Percentiles rank a stretch among this genome's conserved stretches.
Evolutionary conservation across 2,797 vertebrate genomes (phyloP).

Genomic region (Protosalanx chinensis): DNA sequence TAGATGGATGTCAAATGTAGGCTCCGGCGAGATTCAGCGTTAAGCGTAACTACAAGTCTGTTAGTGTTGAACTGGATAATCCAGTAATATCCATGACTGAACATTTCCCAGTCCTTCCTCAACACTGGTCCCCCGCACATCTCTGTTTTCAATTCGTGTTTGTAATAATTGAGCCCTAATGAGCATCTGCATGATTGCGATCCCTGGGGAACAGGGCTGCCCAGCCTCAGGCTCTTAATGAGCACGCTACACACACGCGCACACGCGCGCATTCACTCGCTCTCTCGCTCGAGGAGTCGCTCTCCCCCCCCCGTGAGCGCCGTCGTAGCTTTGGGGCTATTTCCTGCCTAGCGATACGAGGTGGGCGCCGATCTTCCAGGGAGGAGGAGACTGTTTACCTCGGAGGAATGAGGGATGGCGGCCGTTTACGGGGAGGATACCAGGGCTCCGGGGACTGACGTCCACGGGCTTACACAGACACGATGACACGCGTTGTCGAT

Average conservation of each 20-base stretch:
- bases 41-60: not conserved
- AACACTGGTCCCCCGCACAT: constrained; percentile 12
- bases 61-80: not conserved
- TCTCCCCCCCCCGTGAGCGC: no score
- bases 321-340: no score
- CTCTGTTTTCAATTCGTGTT: constrained; percentile 21
- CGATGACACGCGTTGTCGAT: not conserved
- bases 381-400: no score
- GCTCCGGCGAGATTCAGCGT: not conserved
- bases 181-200: constrained; percentile 38
- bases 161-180: constrained; percentile 52
- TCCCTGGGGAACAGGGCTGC: constrained; percentile 38
- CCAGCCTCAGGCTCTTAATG: constrained; percentile 46
- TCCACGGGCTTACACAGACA: not conserved
- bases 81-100: not conserved
- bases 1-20: not conserved
- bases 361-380: no score
- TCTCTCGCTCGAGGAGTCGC: no score
- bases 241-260: constrained; percentile 37
- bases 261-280: no score
- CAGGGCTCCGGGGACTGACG: no score
- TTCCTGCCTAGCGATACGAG: no score
- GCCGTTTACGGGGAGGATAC: no score
- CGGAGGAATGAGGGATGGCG: no score
- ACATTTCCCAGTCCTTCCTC: constrained; percentile 1